Conservation (phyloP, 1,140 invertebrate genomes). For the Galleria mellonella region DNA sequence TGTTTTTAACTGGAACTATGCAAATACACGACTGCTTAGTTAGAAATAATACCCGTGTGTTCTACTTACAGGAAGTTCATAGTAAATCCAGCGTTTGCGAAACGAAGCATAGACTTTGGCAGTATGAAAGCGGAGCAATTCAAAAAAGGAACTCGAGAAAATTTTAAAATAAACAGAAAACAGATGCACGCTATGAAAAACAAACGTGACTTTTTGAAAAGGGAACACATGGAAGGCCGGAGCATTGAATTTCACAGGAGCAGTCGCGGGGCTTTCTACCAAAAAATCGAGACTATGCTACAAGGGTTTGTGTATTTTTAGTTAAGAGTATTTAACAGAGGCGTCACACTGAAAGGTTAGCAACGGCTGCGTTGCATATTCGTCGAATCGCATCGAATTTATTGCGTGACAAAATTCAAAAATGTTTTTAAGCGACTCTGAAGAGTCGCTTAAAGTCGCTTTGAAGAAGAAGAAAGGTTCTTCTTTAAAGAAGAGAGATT, state of each 20-base stretch:
- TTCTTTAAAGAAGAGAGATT: too few relatives aligned
- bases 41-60: constrained; percentile 5
- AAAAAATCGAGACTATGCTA: constrained; percentile 77
- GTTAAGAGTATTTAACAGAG: too few relatives aligned
- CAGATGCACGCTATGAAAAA: constrained; percentile 59
- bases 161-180: constrained; percentile 63
- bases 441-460: too few relatives aligned
- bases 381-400: too few relatives aligned
- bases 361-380: too few relatives aligned
- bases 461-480: too few relatives aligned
- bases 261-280: constrained; percentile 75
- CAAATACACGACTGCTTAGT: too few relatives aligned
- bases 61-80: constrained; percentile 57
- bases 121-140: constrained; percentile 8
- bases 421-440: too few relatives aligned
- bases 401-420: too few relatives aligned
- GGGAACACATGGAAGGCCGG: constrained; percentile 44
- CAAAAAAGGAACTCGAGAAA: constrained; percentile 31
- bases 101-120: constrained; percentile 60
- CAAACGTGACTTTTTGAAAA: constrained; percentile 65
- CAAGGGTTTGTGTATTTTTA: constrained; percentile 69
- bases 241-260: constrained; percentile 73
- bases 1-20: too few relatives aligned
- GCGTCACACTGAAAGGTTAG: too few relatives aligned
- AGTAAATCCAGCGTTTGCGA: constrained; percentile 76